These are phyloP conservation scores for Propithecus perrieri DNA, from an alignment of 2,797 vertebrate genomes.

Conservation along the genomic window DNA sequence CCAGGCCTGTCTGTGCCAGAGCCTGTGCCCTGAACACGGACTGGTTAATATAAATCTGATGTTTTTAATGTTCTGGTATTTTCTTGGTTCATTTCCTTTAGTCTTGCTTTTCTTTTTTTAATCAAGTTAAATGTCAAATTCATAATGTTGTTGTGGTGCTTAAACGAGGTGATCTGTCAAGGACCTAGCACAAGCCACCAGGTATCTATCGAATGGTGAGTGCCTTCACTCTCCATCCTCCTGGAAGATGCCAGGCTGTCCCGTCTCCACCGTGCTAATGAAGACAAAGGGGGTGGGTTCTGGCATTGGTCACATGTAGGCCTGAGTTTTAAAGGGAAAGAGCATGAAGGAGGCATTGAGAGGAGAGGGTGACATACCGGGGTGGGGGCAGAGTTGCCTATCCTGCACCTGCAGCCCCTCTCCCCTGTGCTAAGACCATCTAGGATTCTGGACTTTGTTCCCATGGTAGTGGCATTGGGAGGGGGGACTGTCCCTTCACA, in stretches of 20 bases:
- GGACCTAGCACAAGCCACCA: background rate
- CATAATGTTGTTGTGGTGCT: background rate
- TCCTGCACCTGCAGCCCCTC: background rate
- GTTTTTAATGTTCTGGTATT: slow-evolving; percentile 27
- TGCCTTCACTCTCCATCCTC: background rate
- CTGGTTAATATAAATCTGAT: background rate
- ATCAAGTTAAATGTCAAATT: background rate
- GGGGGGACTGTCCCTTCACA: background rate
- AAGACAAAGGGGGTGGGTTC: background rate
- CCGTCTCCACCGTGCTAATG: background rate
- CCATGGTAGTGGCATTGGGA: background rate
- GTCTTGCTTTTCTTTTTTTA: slow-evolving; percentile 23
- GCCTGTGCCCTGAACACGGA: background rate
- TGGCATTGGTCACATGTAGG: background rate
- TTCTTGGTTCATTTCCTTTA: slow-evolving; percentile 48
- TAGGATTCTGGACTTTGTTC: background rate
- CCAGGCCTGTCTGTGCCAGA: background rate
- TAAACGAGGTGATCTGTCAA: background rate
- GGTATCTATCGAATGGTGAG: background rate
- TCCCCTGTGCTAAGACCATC: background rate
- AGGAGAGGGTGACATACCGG: background rate
- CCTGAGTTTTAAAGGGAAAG: background rate
- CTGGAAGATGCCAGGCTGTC: background rate
- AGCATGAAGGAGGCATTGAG: background rate
- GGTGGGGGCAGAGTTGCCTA: background rate